A percentile compares a stretch with the other conserved stretches of the same genome.
phyloP scores from a whole-genome alignment of 2,113 vertebrate genomes.

The Gyps fulvus region DNA sequence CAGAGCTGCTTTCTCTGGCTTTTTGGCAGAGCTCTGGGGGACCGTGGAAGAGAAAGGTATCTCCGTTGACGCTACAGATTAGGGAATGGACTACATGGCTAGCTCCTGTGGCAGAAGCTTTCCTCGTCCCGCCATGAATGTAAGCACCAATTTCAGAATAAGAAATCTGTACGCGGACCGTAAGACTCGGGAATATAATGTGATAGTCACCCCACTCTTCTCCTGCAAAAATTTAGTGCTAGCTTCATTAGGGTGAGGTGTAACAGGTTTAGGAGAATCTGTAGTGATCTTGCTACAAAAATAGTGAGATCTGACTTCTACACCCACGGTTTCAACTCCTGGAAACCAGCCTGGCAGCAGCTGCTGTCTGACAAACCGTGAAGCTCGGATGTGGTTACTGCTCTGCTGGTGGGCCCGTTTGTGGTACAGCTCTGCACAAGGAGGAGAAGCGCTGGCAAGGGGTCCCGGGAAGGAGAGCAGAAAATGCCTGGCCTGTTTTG shows the following conservation, averaged over 20 bases:
- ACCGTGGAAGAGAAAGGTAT: background rate
- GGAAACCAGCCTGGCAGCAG: conserved; percentile 4
- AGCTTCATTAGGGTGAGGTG: background rate
- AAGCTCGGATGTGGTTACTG: background rate
- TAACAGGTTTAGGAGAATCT: background rate
- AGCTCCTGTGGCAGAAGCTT: background rate
- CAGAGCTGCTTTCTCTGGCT: background rate
- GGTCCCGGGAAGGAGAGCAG: background rate
- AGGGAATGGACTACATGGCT: background rate
- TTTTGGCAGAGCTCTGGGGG: background rate
- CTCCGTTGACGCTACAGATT: background rate
- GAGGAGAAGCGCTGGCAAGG: background rate
- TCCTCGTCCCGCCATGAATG: background rate
- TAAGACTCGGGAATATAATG: background rate
- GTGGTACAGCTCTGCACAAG: background rate
- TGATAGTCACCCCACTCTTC: background rate
- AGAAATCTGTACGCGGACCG: background rate
- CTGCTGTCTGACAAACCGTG: background rate
- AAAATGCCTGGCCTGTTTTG: background rate
- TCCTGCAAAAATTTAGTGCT: background rate
- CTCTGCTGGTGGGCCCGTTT: background rate
- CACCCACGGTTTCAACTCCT: background rate
- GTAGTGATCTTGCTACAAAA: background rate
- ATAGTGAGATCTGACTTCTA: background rate
- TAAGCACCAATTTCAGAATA: background rate